A percentile compares a stretch with the other conserved stretches of the same genome.
These are phyloP conservation scores for Acyrthosiphon pisum DNA, from an alignment of 1,140 invertebrate genomes.

Conservation along the genomic window DNA sequence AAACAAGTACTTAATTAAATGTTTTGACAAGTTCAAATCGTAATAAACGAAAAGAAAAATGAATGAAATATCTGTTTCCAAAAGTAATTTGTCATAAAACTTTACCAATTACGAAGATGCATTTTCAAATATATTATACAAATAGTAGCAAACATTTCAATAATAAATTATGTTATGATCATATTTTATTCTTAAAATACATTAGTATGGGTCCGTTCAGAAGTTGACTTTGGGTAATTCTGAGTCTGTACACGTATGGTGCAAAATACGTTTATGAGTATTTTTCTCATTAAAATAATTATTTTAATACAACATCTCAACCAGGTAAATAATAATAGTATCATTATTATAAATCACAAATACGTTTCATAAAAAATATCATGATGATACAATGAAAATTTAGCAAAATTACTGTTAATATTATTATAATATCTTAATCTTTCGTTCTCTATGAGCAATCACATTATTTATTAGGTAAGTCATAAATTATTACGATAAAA, in stretches of 20 bases:
- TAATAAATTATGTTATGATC: neutral
- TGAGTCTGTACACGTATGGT: neutral
- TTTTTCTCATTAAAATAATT: neutral
- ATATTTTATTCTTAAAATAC: neutral
- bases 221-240: neutral
- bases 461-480: neutral
- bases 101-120: constrained; percentile 6
- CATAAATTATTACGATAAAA: neutral
- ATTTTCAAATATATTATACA: neutral
- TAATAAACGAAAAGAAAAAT: neutral
- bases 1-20: neutral
- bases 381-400: neutral
- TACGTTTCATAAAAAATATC: neutral
- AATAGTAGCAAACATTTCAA: neutral
- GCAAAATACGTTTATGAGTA: neutral
- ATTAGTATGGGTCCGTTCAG: neutral
- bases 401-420: neutral
- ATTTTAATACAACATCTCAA: neutral
- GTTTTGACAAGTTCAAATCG: neutral
- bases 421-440: neutral
- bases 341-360: neutral
- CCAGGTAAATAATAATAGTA: neutral
- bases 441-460: neutral
- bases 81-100: constrained; percentile 8
- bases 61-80: neutral